Percentiles rank a stretch among this genome's conserved stretches.
These are phyloP conservation scores for Cylloceria caligata DNA, from an alignment of 2,888 invertebrate species.

Conservation along the genomic window DNA sequence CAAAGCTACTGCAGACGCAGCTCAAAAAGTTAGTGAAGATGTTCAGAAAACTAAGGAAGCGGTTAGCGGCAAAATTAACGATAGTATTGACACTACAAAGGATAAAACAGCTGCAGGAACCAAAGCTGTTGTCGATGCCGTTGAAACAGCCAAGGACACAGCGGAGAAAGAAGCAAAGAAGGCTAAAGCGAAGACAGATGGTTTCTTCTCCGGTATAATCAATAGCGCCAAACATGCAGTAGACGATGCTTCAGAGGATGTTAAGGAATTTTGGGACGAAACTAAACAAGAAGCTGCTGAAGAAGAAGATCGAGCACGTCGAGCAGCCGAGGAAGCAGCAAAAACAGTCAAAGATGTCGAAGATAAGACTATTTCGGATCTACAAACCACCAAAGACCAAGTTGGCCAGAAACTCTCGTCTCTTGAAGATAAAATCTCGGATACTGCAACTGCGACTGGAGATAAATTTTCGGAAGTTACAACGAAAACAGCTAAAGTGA, in stretches of 20 bases:
- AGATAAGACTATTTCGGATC: conserved; percentile 48
- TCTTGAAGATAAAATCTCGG: conserved; percentile 37
- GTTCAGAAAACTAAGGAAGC: conserved; percentile 56
- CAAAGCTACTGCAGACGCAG: conserved; percentile 84
- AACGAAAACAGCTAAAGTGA: conserved; percentile 40
- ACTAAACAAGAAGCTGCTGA: conserved; percentile 65
- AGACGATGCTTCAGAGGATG: conserved; percentile 69
- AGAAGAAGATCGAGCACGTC: conserved; percentile 69
- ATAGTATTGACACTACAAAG: conserved; percentile 48
- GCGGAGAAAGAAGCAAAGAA: conserved; percentile 65
- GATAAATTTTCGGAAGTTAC: conserved; percentile 44
- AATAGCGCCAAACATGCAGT: conserved; percentile 70
- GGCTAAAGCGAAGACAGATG: conserved; percentile 65
- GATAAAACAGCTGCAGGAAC: conserved; percentile 66
- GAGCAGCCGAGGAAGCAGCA: conserved; percentile 58
- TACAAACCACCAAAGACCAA: conserved; percentile 54
- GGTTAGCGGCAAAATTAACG: conserved; percentile 60
- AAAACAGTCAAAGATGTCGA: conserved; percentile 69
- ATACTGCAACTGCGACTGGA: conserved; percentile 41
- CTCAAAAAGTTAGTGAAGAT: conserved; percentile 51
- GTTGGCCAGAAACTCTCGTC: conserved; percentile 2
- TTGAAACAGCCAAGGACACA: conserved; percentile 64
- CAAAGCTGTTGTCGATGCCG: conserved; percentile 64
- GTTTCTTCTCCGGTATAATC: conserved; percentile 72
- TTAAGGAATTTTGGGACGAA: conserved; percentile 73